A percentile compares a stretch with the other conserved stretches of the same genome.
phyloP scores from a whole-genome alignment of 2,888 invertebrate species.

The Amphipyra tragopoginis region DNA sequence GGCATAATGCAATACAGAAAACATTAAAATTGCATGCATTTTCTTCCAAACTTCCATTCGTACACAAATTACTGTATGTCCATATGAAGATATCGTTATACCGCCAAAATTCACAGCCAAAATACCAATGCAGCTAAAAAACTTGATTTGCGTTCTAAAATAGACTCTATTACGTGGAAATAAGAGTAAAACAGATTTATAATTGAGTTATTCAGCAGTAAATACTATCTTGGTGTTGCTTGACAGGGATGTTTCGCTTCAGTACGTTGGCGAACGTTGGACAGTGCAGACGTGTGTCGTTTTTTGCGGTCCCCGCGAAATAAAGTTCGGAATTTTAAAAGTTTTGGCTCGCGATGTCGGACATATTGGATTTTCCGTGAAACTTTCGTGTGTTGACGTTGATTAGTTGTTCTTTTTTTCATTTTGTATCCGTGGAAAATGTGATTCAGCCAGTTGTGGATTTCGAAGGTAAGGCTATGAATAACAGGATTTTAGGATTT shows the following conservation, averaged over 20 bases:
- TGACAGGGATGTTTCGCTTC: slow-evolving; percentile 47
- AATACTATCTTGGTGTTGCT: slow-evolving; percentile 18
- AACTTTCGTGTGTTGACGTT: slow-evolving; percentile 35
- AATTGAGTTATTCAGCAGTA: slow-evolving; percentile 2
- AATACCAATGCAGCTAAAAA: slow-evolving; percentile 13
- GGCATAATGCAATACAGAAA: slow-evolving; percentile 47
- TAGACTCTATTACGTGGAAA: background rate
- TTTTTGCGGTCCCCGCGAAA: slow-evolving; percentile 43
- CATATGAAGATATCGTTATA: slow-evolving; percentile 50
- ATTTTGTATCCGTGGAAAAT: slow-evolving; percentile 30
- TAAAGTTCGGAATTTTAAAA: slow-evolving; percentile 61
- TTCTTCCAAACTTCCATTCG: slow-evolving; percentile 62
- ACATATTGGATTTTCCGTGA: slow-evolving; percentile 54
- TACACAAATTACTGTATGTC: slow-evolving; percentile 69
- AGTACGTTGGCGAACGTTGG: slow-evolving; percentile 46
- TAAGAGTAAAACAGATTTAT: slow-evolving; percentile 26
- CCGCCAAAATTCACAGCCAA: slow-evolving; percentile 50
- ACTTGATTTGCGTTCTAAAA: slow-evolving; percentile 27
- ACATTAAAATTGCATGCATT: slow-evolving; percentile 69
- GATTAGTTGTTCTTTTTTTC: slow-evolving; percentile 31
- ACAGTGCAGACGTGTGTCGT: slow-evolving; percentile 34
- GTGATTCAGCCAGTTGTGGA: slow-evolving; percentile 34
- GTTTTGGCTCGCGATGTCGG: slow-evolving; percentile 40
- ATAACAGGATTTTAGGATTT: slow-evolving; percentile 36
- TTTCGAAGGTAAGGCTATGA: slow-evolving; percentile 48